Base-by-base conservation (phyloP, 2,797 vertebrate species). In the Acipenser ruthenus region DNA sequence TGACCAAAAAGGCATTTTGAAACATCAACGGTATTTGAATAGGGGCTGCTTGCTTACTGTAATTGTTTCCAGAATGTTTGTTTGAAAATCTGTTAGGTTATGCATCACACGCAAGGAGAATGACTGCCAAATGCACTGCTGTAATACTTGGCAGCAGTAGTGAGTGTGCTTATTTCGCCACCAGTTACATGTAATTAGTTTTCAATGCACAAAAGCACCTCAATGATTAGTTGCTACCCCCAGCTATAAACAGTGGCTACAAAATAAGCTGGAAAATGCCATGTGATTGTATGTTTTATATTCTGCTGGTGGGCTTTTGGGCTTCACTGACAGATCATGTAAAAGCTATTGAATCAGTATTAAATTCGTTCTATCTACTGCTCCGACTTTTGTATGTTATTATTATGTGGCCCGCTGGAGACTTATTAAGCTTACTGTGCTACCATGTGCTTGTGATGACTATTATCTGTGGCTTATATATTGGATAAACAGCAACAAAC, bases 1-100 rank as follows among this genome's bases (percentile, higher is more conserved):
- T 84, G 77, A 83, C 68, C 76, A 77, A 82, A 51, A 80, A 80
- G 15, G 64, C 72, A 81, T 75, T 86, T 79, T 78, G 78, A 85
- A 80, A 80, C 73, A 84, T 80, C 78, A 79, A 2, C 71, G 70
- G 68, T 69, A 78, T 86, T 84, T 87, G 75, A 82, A 83, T 73
- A 73, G 70, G 64, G 55, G 67, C 73, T 77, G 64, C 71, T 76
- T 75, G 66, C 75, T 82, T 79, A 75, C 69, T 82, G 76, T 86
- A 88, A 90, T 85, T 86, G 77, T 81, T 90, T 90, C 85, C 87
- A 89, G 87, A 87, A 76, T 75, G 66, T 79, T 81, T 80, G 76
- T 83, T 84, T 82, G 81, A 80, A 85, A 88, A 86, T 84, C 73
- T 82, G 78, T 83, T 75, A 81, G 68, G 74, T 81, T 80, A 69